phyloP scores from a whole-genome alignment of 2,797 vertebrate genomes.

The Podarcis siculus region DNA sequence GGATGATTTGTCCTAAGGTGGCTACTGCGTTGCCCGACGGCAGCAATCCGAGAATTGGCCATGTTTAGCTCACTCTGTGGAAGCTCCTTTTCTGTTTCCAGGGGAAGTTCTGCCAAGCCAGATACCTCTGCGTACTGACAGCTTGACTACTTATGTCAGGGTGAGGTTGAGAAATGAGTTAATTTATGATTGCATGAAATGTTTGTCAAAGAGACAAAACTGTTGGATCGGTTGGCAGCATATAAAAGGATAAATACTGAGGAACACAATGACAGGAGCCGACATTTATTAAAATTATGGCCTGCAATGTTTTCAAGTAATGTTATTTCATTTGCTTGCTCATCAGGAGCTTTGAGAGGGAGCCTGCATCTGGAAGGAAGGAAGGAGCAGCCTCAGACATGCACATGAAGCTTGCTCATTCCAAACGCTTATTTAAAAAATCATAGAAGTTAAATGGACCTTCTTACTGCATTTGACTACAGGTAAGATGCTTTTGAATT shows the following conservation, averaged over 20 bases:
- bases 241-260: conserved; percentile 67
- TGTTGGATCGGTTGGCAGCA: conserved; percentile 61
- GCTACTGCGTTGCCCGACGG: conserved; percentile 26
- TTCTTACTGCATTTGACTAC: neutral
- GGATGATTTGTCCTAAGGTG: conserved; percentile 34
- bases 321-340: conserved; percentile 49
- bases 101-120: conserved; percentile 55
- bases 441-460: neutral
- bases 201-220: conserved; percentile 70
- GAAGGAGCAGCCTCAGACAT: neutral
- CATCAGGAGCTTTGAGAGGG: conserved; percentile 38
- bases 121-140: conserved; percentile 57
- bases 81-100: conserved; percentile 57
- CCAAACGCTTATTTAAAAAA: neutral
- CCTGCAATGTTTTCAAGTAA: conserved; percentile 64
- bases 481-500: too few species aligned
- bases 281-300: conserved; percentile 68
- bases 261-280: conserved; percentile 61
- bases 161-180: conserved; percentile 68
- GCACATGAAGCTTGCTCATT: neutral
- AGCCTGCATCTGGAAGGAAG: neutral
- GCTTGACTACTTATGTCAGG: conserved; percentile 68
- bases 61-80: conserved; percentile 46
- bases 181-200: conserved; percentile 68
- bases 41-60: conserved; percentile 20